A percentile compares a stretch with the other conserved stretches of the same genome.
Conservation (phyloP, 2,888 invertebrate species). For the Campoplex capitator region DNA sequence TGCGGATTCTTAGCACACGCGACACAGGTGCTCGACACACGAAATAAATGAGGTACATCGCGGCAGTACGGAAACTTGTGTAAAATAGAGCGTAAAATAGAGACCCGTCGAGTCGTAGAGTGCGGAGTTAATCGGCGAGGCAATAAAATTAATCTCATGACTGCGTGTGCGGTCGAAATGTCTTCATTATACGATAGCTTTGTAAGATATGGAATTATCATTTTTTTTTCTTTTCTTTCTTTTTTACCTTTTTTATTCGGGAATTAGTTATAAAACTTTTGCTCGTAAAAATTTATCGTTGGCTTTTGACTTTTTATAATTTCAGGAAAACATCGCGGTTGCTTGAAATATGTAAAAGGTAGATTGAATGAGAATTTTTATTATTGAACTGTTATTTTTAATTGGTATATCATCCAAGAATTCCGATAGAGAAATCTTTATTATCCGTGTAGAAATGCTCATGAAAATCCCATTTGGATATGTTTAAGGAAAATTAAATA, state of each 20-base stretch:
- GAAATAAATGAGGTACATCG: conserved; percentile 59
- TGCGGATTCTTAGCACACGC: conserved; percentile 40
- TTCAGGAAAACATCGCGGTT: neutral
- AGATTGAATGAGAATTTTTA: neutral
- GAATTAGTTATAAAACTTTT: conserved; percentile 20
- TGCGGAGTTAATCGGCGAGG: conserved; percentile 60
- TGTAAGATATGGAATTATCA: conserved; percentile 4
- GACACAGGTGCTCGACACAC: conserved; percentile 57
- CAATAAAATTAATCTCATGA: conserved; percentile 62
- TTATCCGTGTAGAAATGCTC: neutral
- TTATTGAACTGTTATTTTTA: conserved; percentile 9
- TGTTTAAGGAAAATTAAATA: neutral
- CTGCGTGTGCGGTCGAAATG: conserved; percentile 36
- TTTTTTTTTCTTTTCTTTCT: neutral
- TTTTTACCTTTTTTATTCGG: neutral
- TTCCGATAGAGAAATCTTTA: conserved; percentile 15
- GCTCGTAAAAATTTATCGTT: neutral
- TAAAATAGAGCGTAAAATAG: conserved; percentile 70
- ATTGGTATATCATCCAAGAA: neutral
- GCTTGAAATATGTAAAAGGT: neutral
- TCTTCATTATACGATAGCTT: conserved; percentile 39
- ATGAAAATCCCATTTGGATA: neutral
- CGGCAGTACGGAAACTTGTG: conserved; percentile 22
- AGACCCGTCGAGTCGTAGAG: conserved; percentile 54
- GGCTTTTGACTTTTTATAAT: neutral